phyloP scores from a whole-genome alignment of 2,888 invertebrate species.

The Scaptomyza parva region DNA sequence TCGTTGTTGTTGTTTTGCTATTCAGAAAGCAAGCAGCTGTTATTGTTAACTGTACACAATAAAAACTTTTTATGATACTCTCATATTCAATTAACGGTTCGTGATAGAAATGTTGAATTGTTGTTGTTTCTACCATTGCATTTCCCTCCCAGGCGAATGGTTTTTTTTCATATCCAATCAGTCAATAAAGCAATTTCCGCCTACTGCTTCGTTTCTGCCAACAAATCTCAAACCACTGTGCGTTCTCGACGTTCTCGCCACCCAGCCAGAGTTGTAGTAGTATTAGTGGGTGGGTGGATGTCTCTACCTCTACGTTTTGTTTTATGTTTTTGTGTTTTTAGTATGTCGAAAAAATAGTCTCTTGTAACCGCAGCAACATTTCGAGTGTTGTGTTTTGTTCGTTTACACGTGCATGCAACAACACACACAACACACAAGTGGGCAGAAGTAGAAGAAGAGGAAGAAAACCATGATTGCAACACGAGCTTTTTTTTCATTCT shows the following conservation, averaged over 20 bases:
- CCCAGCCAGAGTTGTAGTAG: conserved; percentile 14
- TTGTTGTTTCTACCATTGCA: not conserved
- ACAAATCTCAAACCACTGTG: conserved; percentile 30
- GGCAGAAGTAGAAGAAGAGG: conserved; percentile 10
- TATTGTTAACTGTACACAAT: not conserved
- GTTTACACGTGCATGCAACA: conserved; percentile 34
- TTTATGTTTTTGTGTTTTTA: conserved; percentile 5
- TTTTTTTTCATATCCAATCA: not conserved
- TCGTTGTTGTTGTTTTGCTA: conserved; percentile 5
- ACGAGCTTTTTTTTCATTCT: conserved; percentile 43
- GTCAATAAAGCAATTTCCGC: conserved; percentile 17
- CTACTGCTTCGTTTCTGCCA: not conserved
- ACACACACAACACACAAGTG: conserved; percentile 23
- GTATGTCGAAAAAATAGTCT: conserved; percentile 16
- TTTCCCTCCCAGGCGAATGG: not conserved
- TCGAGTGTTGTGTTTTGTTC: conserved; percentile 44
- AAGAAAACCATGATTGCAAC: conserved; percentile 65
- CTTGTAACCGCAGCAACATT: conserved; percentile 47
- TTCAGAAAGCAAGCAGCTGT: conserved; percentile 25
- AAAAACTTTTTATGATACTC: conserved; percentile 24
- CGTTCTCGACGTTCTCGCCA: conserved; percentile 21
- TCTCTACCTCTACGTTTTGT: conserved; percentile 20
- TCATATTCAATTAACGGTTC: conserved; percentile 24
- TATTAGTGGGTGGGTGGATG: conserved; percentile 51
- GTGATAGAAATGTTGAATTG: conserved; percentile 17